Evolutionary conservation across 1,140 invertebrate genomes (phyloP).

Genomic region (Trichonephila inaurata): DNA sequence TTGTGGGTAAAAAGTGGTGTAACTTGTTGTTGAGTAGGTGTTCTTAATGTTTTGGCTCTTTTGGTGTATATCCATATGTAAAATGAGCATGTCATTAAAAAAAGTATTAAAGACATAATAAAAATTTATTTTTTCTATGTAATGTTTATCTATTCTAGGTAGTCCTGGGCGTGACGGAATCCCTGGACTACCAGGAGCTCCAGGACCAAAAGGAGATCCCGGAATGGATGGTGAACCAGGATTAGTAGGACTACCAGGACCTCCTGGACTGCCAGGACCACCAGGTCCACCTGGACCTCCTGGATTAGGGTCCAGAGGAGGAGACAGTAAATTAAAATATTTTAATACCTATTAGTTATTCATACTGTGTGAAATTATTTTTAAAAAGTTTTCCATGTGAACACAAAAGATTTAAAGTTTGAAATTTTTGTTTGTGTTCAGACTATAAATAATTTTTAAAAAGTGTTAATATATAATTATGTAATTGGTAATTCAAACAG

Average conservation of each 20-base stretch:
- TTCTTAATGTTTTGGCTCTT: too few relatives aligned
- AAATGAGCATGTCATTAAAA: too few relatives aligned
- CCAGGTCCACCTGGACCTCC: slow-evolving; percentile 62
- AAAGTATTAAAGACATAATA: too few relatives aligned
- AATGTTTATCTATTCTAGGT: slow-evolving; percentile 1
- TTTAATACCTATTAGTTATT: background rate
- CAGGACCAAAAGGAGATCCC: slow-evolving; percentile 55
- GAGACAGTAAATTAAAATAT: slow-evolving; percentile 37
- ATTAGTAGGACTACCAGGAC: slow-evolving; percentile 28
- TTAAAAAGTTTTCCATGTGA: background rate
- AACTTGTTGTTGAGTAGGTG: too few relatives aligned
- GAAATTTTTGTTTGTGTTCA: background rate
- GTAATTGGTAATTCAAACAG: too few relatives aligned
- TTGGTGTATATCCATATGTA: too few relatives aligned
- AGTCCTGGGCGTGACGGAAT: slow-evolving; percentile 62
- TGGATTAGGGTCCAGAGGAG: slow-evolving; percentile 52
- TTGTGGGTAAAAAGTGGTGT: too few relatives aligned
- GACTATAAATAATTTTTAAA: too few relatives aligned
- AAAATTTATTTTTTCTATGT: background rate
- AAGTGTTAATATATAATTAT: too few relatives aligned
- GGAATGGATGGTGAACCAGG: slow-evolving; percentile 57
- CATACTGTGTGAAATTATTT: background rate
- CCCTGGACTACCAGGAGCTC: slow-evolving; percentile 63
- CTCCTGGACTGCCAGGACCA: slow-evolving; percentile 25
- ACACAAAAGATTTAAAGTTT: background rate